phyloP scores from a whole-genome alignment of 2,888 invertebrate genomes.

The Pycnomerus fuliginosus region DNA sequence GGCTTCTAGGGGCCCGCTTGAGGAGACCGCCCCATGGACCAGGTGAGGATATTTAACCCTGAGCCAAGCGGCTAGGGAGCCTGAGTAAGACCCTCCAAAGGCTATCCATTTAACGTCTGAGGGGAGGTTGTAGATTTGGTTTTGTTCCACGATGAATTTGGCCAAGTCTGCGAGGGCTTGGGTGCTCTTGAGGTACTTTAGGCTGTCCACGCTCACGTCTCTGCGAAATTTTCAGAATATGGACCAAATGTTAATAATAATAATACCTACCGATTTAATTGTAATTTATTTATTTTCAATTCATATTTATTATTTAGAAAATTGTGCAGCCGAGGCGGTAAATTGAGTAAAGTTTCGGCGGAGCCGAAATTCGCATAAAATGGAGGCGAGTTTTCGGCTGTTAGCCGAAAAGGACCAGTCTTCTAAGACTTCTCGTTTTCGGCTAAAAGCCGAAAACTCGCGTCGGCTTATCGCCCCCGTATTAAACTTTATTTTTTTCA shows the following conservation, averaged over 20 bases:
- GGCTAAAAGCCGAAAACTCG: no score
- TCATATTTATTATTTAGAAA: no score
- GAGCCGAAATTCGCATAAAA: no score
- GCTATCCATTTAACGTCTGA: conserved; percentile 77
- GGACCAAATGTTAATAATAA: not conserved
- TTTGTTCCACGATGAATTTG: conserved; percentile 75
- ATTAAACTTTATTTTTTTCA: no score
- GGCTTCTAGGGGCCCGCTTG: conserved; percentile 87
- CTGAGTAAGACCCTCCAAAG: conserved; percentile 97
- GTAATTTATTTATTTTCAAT: no score
- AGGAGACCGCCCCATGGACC: conserved; percentile 80
- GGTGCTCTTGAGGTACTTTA: conserved; percentile 75
- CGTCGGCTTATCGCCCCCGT: no score
- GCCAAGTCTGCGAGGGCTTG: conserved; percentile 88
- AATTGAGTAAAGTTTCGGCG: no score
- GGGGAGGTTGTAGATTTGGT: conserved; percentile 60
- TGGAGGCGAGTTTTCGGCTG: no score
- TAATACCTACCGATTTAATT: no score
- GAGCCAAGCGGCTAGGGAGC: conserved; percentile 89
- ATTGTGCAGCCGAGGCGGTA: no score
- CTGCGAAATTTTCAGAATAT: conserved; percentile 51
- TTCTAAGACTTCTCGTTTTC: no score
- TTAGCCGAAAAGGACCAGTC: no score
- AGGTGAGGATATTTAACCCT: conserved; percentile 86
- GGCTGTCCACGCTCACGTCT: conserved; percentile 76